Evolutionary conservation across 2,113 vertebrate species (phyloP).

Genomic region (Neolamprologus sp.): DNA sequence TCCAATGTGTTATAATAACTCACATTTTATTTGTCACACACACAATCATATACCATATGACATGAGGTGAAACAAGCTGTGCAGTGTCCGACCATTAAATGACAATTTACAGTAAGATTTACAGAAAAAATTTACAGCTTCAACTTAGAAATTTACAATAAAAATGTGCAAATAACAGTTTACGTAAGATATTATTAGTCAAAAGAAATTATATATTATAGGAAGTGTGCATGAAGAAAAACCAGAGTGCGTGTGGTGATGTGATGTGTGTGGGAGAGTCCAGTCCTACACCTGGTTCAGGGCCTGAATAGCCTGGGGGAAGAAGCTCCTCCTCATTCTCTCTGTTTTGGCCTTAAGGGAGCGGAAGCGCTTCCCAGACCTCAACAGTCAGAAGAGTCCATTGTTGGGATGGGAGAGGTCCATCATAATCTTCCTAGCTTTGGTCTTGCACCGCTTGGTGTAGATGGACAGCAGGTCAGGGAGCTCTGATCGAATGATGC

Average conservation of each 20-base stretch:
- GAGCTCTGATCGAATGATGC: fast-evolving
- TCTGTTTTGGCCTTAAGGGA: neutral
- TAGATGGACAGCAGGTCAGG: no score
- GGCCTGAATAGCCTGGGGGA: fast-evolving
- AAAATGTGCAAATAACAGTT: neutral
- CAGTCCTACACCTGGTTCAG: neutral
- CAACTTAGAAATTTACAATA: neutral
- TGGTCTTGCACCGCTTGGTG: fast-evolving
- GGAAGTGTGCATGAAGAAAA: neutral
- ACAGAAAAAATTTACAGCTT: fast-evolving
- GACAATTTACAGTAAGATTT: neutral
- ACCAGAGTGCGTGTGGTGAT: neutral
- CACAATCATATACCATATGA: neutral
- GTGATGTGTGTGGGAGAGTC: neutral
- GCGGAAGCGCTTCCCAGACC: fast-evolving
- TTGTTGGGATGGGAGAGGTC: neutral
- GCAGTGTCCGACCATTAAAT: neutral
- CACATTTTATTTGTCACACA: neutral
- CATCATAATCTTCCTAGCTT: fast-evolving
- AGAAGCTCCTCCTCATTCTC: neutral
- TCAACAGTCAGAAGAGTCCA: neutral
- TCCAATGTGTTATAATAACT: neutral
- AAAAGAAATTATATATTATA: neutral
- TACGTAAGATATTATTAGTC: neutral
- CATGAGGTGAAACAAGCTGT: neutral